These are phyloP conservation scores for Steromphala cineraria DNA, from an alignment of 2,888 invertebrate species.

Conservation along the genomic window DNA sequence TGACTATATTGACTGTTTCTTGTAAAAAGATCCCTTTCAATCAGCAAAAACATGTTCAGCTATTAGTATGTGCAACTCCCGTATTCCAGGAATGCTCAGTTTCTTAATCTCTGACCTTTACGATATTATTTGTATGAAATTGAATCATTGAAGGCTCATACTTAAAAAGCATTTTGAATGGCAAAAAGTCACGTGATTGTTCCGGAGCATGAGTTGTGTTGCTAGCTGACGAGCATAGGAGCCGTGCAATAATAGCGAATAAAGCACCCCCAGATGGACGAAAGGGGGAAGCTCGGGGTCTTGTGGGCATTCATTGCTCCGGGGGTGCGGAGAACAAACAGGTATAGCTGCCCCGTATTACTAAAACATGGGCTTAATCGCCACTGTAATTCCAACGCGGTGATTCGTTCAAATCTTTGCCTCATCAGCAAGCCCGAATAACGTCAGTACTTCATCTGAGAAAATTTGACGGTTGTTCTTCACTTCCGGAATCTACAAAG, in stretches of 20 bases:
- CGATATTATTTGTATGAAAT: not conserved
- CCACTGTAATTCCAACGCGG: not conserved
- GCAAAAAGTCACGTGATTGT: not conserved
- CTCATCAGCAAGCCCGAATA: not conserved
- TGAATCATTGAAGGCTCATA: not conserved
- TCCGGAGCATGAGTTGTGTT: conserved; percentile 12
- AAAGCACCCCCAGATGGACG: conserved; percentile 5
- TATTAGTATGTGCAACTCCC: too few species aligned
- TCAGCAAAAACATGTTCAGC: too few species aligned
- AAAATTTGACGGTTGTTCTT: not conserved
- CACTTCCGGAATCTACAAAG: not conserved
- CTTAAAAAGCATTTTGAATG: conserved; percentile 6
- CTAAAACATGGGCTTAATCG: not conserved
- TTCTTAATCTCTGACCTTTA: not conserved
- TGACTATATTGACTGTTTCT: too few species aligned
- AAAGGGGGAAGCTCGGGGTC: not conserved
- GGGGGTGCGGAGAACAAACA: not conserved
- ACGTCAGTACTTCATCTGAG: not conserved
- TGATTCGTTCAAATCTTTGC: not conserved
- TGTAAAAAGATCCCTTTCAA: too few species aligned
- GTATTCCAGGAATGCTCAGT: not conserved
- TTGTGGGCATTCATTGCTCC: not conserved
- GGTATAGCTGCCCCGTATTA: not conserved
- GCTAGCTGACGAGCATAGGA: not conserved
- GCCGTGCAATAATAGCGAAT: not conserved